Evolutionary conservation across 2,113 vertebrate genomes (phyloP).

Genomic region (Rhodinocichla rosea): DNA sequence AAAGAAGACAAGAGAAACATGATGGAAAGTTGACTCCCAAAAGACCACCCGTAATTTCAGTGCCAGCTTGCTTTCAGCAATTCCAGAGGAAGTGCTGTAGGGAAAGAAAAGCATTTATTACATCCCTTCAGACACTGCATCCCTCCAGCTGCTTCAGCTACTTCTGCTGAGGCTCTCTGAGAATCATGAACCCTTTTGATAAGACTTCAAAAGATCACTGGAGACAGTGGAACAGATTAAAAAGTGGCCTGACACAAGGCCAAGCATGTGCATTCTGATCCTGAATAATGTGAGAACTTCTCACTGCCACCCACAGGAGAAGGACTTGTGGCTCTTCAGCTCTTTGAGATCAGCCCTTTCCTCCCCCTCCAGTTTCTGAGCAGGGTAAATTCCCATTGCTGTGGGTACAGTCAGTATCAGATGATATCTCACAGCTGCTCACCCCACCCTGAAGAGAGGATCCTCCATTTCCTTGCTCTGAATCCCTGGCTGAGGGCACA

Average conservation of each 20-base stretch:
- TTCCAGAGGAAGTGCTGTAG: not conserved
- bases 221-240: not conserved
- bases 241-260: not conserved
- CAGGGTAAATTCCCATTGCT: not conserved
- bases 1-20: constrained; percentile 22
- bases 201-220: not conserved
- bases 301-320: not conserved
- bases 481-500: not conserved
- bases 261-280: not conserved
- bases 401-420: not conserved
- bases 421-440: not conserved
- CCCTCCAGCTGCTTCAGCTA: not conserved
- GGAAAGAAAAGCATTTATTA: not conserved
- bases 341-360: not conserved
- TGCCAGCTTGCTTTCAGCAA: not conserved
- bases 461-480: not conserved
- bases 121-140: not conserved
- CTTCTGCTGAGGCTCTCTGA: not conserved
- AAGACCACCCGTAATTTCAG: not conserved
- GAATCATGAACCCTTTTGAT: not conserved
- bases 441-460: not conserved
- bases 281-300: not conserved
- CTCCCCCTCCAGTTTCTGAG: not conserved
- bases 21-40: not conserved
- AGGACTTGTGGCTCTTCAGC: not conserved